phyloP scores from a whole-genome alignment of 1,140 invertebrate genomes.

The Drosophila sechellia region DNA sequence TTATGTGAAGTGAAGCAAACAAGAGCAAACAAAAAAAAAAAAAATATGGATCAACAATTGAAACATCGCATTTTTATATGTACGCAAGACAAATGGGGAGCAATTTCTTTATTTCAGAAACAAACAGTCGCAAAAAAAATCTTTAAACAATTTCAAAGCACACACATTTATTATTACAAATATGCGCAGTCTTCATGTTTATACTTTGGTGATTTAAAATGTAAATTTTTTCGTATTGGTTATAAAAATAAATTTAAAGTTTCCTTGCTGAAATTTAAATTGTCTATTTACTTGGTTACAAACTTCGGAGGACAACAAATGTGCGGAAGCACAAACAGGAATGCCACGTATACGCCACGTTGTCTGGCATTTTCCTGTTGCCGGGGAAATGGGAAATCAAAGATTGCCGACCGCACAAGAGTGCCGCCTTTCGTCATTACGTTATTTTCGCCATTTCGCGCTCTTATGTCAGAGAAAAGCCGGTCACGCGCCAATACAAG shows the following conservation, averaged over 20 bases:
- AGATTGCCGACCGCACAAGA: conserved; percentile 29
- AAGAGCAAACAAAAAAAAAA: conserved; percentile 17
- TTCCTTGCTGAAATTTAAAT: too few species aligned
- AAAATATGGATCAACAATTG: conserved; percentile 8
- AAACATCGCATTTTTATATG: conserved; percentile 6
- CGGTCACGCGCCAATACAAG: conserved; percentile 60
- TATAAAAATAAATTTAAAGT: not conserved
- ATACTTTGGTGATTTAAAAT: not conserved
- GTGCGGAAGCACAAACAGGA: conserved; percentile 10
- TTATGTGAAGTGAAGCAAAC: conserved; percentile 37
- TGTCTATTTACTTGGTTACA: not conserved
- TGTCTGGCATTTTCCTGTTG: conserved; percentile 12
- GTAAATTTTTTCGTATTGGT: not conserved
- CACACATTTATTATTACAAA: not conserved
- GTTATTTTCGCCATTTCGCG: not conserved
- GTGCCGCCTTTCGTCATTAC: not conserved
- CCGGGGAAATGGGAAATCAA: conserved; percentile 43
- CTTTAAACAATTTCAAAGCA: not conserved
- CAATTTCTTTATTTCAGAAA: not conserved
- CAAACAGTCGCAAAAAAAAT: not conserved
- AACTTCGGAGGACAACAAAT: not conserved
- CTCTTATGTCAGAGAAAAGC: conserved; percentile 26
- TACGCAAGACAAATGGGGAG: not conserved
- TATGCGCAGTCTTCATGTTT: not conserved
- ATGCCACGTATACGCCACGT: conserved; percentile 42